phyloP scores from a whole-genome alignment of 1,140 invertebrate genomes.

The Dreissena polymorpha region DNA sequence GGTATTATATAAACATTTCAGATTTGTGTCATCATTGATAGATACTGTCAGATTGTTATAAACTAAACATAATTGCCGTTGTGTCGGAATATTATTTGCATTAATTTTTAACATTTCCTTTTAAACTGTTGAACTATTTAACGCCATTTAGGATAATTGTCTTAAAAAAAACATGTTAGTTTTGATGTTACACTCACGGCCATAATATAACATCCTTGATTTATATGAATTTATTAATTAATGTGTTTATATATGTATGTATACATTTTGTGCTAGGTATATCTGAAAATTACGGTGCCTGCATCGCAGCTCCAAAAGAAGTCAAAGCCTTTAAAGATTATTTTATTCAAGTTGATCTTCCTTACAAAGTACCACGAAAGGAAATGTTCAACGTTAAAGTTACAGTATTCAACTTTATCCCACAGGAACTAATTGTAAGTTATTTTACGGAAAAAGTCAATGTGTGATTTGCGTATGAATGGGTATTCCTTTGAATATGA shows the following conservation, averaged over 20 bases:
- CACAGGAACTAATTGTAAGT: background rate
- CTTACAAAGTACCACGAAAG: constrained; percentile 19
- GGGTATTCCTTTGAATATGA: background rate
- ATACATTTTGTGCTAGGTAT: constrained; percentile 41
- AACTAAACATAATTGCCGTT: too few species aligned
- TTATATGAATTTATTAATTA: background rate
- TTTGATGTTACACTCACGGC: background rate
- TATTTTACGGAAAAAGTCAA: background rate
- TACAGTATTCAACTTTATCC: constrained; percentile 38
- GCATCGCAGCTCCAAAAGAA: constrained; percentile 22
- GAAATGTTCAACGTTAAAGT: constrained; percentile 18
- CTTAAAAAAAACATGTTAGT: too few species aligned
- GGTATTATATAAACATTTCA: background rate
- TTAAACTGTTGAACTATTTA: background rate
- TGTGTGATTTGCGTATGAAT: background rate
- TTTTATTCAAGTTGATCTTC: constrained; percentile 44
- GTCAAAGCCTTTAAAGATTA: constrained; percentile 12
- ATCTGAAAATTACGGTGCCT: constrained; percentile 8
- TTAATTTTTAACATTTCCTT: background rate
- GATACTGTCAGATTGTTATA: background rate
- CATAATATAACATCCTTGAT: background rate
- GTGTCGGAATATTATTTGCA: background rate
- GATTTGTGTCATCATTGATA: background rate
- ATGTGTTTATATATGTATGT: too few species aligned
- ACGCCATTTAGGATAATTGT: background rate